Evolutionary conservation across 53 echinoderm and acorn worm genomes (phyloP).

Genomic region (Luidia sarsii): DNA sequence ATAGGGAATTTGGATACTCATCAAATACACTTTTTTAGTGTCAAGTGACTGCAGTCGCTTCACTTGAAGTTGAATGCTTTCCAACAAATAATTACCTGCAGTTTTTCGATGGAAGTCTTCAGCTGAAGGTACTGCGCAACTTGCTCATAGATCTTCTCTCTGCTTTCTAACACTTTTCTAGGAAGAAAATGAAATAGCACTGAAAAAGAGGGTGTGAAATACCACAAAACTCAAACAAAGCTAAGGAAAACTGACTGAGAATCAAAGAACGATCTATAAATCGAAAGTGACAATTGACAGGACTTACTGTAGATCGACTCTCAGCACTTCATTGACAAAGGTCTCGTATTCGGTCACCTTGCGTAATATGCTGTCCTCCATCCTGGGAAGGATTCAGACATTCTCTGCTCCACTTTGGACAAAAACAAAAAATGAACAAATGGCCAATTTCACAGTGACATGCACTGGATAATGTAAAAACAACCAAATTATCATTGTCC

Average conservation of each 20-base stretch:
- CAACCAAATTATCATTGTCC: no score
- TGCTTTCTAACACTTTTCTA: constrained; percentile 73
- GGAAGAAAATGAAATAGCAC: constrained; percentile 1
- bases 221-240: background rate
- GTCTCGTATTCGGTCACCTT: constrained; percentile 87
- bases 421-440: no score
- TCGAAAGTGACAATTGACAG: background rate
- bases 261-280: no score
- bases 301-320: constrained; percentile 86
- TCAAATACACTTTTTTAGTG: no score
- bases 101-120: constrained; percentile 84
- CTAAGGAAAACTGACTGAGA: no score
- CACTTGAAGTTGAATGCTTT: no score
- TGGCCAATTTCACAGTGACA: no score
- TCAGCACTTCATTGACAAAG: constrained; percentile 88
- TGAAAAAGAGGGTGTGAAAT: background rate
- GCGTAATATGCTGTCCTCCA: background rate
- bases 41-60: no score
- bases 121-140: constrained; percentile 85
- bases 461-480: no score
- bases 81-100: constrained; percentile 74
- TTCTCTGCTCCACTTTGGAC: no score
- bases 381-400: no score
- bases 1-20: no score
- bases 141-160: constrained; percentile 74